Conservation (phyloP, 1,140 invertebrate species). For the Antheraea mylitta region DNA sequence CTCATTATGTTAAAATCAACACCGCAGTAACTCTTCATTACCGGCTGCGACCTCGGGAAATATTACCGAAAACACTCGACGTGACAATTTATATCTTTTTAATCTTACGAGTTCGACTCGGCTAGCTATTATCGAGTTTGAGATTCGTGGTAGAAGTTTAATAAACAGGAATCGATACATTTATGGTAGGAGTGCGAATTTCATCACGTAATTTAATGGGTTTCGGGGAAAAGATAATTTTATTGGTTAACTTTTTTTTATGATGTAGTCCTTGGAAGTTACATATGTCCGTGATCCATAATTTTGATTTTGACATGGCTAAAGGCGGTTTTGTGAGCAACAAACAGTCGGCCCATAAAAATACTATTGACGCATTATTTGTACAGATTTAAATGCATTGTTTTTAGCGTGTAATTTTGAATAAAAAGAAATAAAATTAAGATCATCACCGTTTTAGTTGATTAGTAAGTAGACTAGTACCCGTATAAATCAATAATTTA, state of each 20-base stretch:
- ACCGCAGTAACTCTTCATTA: conserved; percentile 54
- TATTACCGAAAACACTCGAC: conserved; percentile 31
- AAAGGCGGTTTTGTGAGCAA: not conserved
- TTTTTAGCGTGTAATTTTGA: no score
- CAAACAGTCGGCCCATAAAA: not conserved
- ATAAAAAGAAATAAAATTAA: no score
- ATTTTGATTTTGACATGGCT: not conserved
- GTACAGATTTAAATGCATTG: no score
- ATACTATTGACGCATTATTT: not conserved
- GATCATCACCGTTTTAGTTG: no score
- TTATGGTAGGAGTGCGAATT: conserved; percentile 35
- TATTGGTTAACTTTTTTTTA: not conserved
- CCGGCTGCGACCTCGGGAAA: conserved; percentile 26
- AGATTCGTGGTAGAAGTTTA: not conserved
- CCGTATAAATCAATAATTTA: no score
- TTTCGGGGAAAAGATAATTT: conserved; percentile 15
- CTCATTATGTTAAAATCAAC: conserved; percentile 60
- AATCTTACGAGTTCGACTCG: conserved; percentile 34
- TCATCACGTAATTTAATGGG: conserved; percentile 16
- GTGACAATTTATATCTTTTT: conserved; percentile 40
- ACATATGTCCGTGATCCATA: not conserved
- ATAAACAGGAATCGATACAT: conserved; percentile 22
- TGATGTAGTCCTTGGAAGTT: not conserved
- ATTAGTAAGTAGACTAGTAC: no score
- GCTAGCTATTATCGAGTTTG: conserved; percentile 30